phyloP scores from a whole-genome alignment of 2,888 invertebrate species.

The Craniophora ligustri region DNA sequence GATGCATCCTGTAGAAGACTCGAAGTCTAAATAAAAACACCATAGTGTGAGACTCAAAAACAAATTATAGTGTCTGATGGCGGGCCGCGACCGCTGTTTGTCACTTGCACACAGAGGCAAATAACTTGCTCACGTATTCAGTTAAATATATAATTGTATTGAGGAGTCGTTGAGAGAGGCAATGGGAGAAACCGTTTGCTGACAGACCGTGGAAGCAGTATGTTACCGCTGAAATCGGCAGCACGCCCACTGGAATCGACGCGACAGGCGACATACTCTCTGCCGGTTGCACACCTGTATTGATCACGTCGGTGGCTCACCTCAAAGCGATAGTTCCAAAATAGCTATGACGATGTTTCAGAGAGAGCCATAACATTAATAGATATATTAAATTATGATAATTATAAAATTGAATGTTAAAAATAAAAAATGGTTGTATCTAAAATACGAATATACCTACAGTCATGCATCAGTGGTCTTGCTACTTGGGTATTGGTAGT shows the following conservation, averaged over 20 bases:
- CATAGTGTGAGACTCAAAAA: constrained; percentile 65
- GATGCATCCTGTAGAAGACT: constrained; percentile 51
- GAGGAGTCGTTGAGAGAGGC: constrained; percentile 24
- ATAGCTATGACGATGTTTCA: constrained; percentile 68
- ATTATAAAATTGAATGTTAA: constrained; percentile 81
- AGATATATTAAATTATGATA: constrained; percentile 78
- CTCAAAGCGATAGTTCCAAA: constrained; percentile 44
- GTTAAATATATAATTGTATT: constrained; percentile 40
- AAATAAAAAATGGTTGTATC: constrained; percentile 84
- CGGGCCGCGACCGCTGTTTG: constrained; percentile 21
- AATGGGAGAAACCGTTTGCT: constrained; percentile 9
- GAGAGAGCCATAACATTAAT: constrained; percentile 78
- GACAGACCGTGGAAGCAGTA: constrained; percentile 2
- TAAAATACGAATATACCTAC: constrained; percentile 83
- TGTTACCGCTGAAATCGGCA: constrained; percentile 1
- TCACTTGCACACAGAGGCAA: constrained; percentile 24
- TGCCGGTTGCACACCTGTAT: background rate
- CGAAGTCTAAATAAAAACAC: constrained; percentile 57
- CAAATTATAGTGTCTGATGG: constrained; percentile 57
- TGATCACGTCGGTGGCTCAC: constrained; percentile 15
- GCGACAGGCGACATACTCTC: background rate
- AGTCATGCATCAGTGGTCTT: constrained; percentile 73
- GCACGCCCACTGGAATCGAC: background rate
- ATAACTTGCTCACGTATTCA: constrained; percentile 53
- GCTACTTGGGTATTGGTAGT: constrained; percentile 79